Conservation (phyloP, 2,113 vertebrate genomes). For the Melanerpes formicivorus region DNA sequence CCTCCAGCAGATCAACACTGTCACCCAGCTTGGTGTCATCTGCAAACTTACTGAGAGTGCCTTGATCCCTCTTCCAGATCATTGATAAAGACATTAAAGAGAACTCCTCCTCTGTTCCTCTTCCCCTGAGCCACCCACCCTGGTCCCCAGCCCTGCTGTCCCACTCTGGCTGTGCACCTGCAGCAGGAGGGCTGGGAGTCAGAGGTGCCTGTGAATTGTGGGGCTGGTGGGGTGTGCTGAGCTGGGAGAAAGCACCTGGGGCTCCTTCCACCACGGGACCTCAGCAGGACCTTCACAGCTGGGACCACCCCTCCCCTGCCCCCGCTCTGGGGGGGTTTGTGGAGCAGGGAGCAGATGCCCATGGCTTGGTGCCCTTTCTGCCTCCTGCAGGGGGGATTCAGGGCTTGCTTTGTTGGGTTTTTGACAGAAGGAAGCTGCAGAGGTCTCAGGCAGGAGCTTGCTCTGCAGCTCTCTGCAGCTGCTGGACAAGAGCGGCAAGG, state of each 20-base stretch:
- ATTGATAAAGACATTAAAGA: too few species aligned
- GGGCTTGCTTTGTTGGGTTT: background rate
- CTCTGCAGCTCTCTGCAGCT: conserved; percentile 81
- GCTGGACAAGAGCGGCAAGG: conserved; percentile 69
- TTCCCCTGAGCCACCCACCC: background rate
- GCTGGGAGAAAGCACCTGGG: background rate
- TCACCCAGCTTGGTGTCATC: too few species aligned
- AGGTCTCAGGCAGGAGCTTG: conserved; percentile 58
- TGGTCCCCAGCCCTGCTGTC: background rate
- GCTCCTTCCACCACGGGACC: accelerated
- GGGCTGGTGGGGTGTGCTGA: background rate
- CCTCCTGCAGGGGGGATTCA: background rate
- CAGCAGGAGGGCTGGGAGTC: background rate
- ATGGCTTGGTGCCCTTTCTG: accelerated
- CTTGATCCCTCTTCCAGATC: too few species aligned
- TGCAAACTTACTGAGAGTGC: too few species aligned
- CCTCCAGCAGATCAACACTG: too few species aligned
- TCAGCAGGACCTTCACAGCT: background rate
- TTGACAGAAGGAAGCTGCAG: conserved; percentile 69
- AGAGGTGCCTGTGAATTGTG: background rate
- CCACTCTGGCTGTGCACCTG: background rate
- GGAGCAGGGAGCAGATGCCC: background rate
- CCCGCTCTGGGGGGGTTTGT: background rate
- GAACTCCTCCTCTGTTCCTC: too few species aligned
- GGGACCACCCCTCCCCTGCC: background rate